Evolutionary conservation across 2,888 invertebrate genomes (phyloP).

Genomic region (Panopea generosa): DNA sequence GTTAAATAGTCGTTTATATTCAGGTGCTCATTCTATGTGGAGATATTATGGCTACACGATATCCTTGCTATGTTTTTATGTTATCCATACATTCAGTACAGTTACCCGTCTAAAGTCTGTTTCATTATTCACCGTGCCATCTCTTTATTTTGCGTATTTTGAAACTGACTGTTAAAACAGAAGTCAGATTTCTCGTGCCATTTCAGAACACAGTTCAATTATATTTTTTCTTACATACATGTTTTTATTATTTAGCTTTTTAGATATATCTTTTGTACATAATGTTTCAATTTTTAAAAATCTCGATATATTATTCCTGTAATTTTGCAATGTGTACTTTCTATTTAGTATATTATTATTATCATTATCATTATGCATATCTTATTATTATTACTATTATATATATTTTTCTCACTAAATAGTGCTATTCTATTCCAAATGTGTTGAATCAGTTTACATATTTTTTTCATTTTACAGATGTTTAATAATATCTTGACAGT

Average conservation of each 20-base stretch:
- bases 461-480: slow-evolving; percentile 7
- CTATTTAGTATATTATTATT: slow-evolving; percentile 21
- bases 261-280: slow-evolving; percentile 50
- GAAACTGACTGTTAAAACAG: slow-evolving; percentile 5
- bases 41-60: slow-evolving; percentile 38
- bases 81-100: slow-evolving; percentile 12
- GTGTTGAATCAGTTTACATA: slow-evolving; percentile 37
- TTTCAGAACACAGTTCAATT: slow-evolving; percentile 38
- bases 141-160: no score
- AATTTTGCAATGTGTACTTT: slow-evolving; percentile 17
- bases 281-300: slow-evolving; percentile 27
- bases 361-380: slow-evolving; percentile 11
- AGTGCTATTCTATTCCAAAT: slow-evolving; percentile 53
- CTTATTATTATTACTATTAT: neutral
- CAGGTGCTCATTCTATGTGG: slow-evolving; percentile 24
- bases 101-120: slow-evolving; percentile 27
- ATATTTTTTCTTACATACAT: slow-evolving; percentile 51
- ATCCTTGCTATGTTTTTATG: slow-evolving; percentile 30
- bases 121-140: slow-evolving; percentile 17
- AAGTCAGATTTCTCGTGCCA: slow-evolving; percentile 13
- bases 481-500: no score
- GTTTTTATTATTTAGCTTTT: slow-evolving; percentile 41
- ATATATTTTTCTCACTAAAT: slow-evolving; percentile 41
- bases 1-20: slow-evolving; percentile 62
- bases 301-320: slow-evolving; percentile 20